phyloP scores from a whole-genome alignment of 1,140 invertebrate species.

The Caenorhabditis inopinata region DNA sequence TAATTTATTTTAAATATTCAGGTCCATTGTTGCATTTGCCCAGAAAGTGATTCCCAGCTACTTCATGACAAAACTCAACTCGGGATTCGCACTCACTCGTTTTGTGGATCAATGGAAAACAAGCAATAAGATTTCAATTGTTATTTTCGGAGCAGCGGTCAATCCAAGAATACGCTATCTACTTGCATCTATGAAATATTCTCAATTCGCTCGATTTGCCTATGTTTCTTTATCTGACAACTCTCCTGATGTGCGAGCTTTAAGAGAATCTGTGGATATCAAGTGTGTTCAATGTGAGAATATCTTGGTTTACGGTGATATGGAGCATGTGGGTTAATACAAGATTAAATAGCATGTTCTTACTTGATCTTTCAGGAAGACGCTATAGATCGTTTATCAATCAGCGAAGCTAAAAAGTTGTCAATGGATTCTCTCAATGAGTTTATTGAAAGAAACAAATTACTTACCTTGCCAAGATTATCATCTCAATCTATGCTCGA shows the following conservation, averaged over 20 bases:
- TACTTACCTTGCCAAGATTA: slow-evolving; percentile 53
- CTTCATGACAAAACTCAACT: slow-evolving; percentile 50
- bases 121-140: slow-evolving; percentile 58
- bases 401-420: slow-evolving; percentile 44
- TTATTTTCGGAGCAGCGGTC: slow-evolving; percentile 54
- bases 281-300: slow-evolving; percentile 58
- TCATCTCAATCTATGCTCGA: slow-evolving; percentile 57
- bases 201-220: slow-evolving; percentile 59
- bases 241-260: slow-evolving; percentile 1
- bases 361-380: slow-evolving; percentile 42
- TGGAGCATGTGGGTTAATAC: slow-evolving; percentile 53
- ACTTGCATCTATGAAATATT: slow-evolving; percentile 58
- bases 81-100: slow-evolving; percentile 49
- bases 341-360: too few relatives aligned
- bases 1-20: slow-evolving; percentile 3
- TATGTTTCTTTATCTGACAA: slow-evolving; percentile 53
- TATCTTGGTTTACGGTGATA: slow-evolving; percentile 60
- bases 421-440: slow-evolving; percentile 48
- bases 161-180: slow-evolving; percentile 59
- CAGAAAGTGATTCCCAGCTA: slow-evolving; percentile 59
- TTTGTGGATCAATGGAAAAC: slow-evolving; percentile 59
- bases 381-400: slow-evolving; percentile 45
- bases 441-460: slow-evolving; percentile 56
- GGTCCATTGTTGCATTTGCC: slow-evolving; percentile 56
- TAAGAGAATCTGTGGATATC: slow-evolving; percentile 53